phyloP scores from a whole-genome alignment of 2,888 invertebrate genomes.

The Nomada ruficornis region DNA sequence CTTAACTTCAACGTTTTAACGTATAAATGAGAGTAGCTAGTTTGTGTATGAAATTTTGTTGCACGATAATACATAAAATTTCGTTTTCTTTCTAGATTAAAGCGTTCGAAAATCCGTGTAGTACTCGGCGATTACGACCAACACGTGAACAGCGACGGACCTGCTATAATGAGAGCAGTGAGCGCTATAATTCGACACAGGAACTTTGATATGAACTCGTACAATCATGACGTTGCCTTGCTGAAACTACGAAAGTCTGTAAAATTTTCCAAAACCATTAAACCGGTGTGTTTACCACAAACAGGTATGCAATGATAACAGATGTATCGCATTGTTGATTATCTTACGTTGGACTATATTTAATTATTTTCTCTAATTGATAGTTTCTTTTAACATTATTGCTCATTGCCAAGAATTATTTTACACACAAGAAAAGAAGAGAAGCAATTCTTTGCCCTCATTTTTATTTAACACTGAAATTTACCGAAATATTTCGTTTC shows the following conservation, averaged over 20 bases:
- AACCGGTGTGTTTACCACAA: conserved; percentile 92
- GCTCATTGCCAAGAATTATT: no score
- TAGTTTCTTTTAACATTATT: no score
- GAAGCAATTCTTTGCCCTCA: no score
- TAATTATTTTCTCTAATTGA: no score
- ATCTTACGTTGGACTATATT: no score
- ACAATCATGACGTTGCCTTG: conserved; percentile 94
- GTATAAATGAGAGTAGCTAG: no score
- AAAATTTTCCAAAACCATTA: conserved; percentile 90
- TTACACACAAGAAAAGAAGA: no score
- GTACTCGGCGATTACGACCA: conserved; percentile 95
- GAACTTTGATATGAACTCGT: conserved; percentile 93
- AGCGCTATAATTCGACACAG: conserved; percentile 91
- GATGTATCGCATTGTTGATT: no score
- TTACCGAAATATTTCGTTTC: no score
- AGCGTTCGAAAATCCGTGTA: conserved; percentile 92
- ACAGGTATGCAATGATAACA: conserved; percentile 84
- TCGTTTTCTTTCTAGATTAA: conserved; percentile 85
- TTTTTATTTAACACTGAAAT: no score
- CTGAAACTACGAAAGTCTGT: conserved; percentile 91
- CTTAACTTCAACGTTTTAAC: no score
- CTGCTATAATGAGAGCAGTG: conserved; percentile 93
- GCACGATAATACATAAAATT: background rate
- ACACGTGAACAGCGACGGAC: conserved; percentile 90
- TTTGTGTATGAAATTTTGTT: background rate